phyloP scores from a whole-genome alignment of 2,113 vertebrate genomes.

The Clupea harengus region DNA sequence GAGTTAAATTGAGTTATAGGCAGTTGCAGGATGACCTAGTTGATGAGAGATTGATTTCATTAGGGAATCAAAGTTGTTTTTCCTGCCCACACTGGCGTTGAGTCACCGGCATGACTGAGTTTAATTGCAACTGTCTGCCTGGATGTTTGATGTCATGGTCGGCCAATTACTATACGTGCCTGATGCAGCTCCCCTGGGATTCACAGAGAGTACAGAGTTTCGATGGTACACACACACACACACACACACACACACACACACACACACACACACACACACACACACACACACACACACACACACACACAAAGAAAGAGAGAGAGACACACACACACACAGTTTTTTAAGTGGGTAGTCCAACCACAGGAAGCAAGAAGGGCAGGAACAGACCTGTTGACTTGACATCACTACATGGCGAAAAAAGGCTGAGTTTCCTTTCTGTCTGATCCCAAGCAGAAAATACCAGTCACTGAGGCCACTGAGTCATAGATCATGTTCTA shows the following conservation, averaged over 20 bases:
- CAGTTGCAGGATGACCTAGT: constrained; percentile 39
- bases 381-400: neutral
- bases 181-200: neutral
- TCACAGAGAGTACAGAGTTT: neutral
- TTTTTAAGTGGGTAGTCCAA: neutral
- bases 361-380: neutral
- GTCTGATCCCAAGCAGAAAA: constrained; percentile 43
- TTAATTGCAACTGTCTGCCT: constrained; percentile 39
- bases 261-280: too few species aligned
- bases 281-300: neutral
- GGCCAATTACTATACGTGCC: neutral
- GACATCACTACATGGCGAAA: neutral
- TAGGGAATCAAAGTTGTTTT: constrained; percentile 45
- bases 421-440: constrained; percentile 39
- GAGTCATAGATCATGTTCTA: constrained; percentile 57
- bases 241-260: too few species aligned
- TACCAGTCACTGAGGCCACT: constrained; percentile 49
- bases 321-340: neutral
- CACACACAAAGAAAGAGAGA: neutral
- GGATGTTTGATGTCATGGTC: constrained; percentile 28
- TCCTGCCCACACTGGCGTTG: constrained; percentile 29
- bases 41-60: constrained; percentile 50
- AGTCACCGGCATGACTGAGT: constrained; percentile 25
- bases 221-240: neutral
- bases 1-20: constrained; percentile 41